Evolutionary conservation across 2,888 invertebrate species (phyloP), one percentile per base, ranked within the genome.

Genomic region (Rotaria socialis): DNA sequence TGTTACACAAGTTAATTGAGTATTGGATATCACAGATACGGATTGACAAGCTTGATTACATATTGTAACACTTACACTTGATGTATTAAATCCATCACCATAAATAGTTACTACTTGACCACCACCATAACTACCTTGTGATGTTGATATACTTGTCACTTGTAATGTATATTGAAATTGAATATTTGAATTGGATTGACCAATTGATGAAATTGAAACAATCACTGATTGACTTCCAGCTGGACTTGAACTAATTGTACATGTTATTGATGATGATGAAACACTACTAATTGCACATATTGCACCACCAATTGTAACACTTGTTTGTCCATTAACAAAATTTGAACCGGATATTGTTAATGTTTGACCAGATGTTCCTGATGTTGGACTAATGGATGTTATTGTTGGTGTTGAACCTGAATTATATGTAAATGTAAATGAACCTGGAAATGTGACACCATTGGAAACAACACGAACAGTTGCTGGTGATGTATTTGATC

Each of bases 21-120:
- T 47, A 47, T 80, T 80, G 0, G 80, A 80, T 47, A 80, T 0
- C 47, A 80, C 24, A n/a, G 80, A 80, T 43, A 80, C 24, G 1
- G 80, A 47, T n/a, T 43, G 43, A 47, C 80, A 80, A 24, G 80
- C 2, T n/a, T 16, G 41, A 47, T 19, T 80, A 16, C 80, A 80
- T 11, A 80, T 19, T 14, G 80, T 27, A 41, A 84, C 50, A 41
- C 52, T 58, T 41, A 50, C 43, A 52, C 55, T 86, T 55, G 55
- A 52, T 67, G 50, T 27, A 60, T 84, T 60, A 55, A 86, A 86
- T 11, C 86, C 86, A 41, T 86, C 86, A 52, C 86, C 86, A 22
- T 52, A 41, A 3, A 86, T 52, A 16, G 50, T 84, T 24, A 86
- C 11, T n/a, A 52, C 5, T 52, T 67, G 84, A 67, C 86, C 84